phyloP scores from a whole-genome alignment of 1,140 invertebrate species.

The Drosophila elegans region DNA sequence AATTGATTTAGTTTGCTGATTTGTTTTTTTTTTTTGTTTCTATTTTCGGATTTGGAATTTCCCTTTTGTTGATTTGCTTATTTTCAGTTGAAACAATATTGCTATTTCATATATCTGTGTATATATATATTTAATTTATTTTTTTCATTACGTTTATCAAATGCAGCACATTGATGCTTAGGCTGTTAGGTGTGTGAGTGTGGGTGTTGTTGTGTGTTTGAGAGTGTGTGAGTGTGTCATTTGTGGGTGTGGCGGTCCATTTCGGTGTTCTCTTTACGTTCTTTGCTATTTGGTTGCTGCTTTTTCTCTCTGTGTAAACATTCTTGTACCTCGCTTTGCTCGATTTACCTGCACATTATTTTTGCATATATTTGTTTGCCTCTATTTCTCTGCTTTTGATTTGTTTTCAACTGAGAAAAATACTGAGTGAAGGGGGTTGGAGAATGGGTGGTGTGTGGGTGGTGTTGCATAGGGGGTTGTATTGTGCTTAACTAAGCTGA shows the following conservation, averaged over 20 bases:
- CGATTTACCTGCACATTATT: conserved; percentile 29
- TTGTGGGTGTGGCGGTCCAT: conserved; percentile 50
- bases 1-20: conserved; percentile 44
- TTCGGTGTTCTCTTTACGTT: conserved; percentile 65
- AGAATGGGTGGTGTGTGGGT: conserved; percentile 1
- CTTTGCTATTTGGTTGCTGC: conserved; percentile 69
- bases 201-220: conserved; percentile 9
- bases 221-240: conserved; percentile 20
- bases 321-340: conserved; percentile 44
- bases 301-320: conserved; percentile 42
- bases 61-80: conserved; percentile 12
- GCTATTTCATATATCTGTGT: conserved; percentile 52
- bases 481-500: conserved; percentile 25
- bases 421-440: conserved; percentile 25
- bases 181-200: conserved; percentile 55
- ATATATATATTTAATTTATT: conserved; percentile 46
- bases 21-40: conserved; percentile 41
- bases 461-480: background rate
- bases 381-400: conserved; percentile 27
- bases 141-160: conserved; percentile 69
- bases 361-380: conserved; percentile 12
- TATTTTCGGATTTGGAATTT: conserved; percentile 48
- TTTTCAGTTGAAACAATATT: conserved; percentile 55
- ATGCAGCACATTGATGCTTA: conserved; percentile 79
- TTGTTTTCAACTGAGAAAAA: conserved; percentile 21